These are phyloP conservation scores for Chaetura pelagica DNA, from an alignment of 2,113 vertebrate species.

Conservation along the genomic window DNA sequence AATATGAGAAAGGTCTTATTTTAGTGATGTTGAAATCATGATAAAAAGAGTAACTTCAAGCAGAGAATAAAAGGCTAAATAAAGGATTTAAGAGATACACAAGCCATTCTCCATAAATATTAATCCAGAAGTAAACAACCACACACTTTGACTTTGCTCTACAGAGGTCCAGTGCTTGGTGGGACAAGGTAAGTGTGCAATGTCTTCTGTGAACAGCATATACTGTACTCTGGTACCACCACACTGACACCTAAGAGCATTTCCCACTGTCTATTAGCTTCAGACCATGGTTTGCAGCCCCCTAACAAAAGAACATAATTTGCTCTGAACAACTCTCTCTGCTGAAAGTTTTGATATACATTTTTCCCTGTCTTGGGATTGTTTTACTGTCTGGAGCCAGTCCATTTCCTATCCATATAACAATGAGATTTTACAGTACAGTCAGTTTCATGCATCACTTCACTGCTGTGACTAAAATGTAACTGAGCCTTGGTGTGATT, in stretches of 20 bases:
- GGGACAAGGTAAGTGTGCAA: background rate
- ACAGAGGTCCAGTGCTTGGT: background rate
- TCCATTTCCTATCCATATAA: background rate
- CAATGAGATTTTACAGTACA: slow-evolving; percentile 46
- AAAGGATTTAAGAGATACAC: slow-evolving; percentile 37
- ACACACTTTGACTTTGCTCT: background rate
- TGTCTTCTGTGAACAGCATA: background rate
- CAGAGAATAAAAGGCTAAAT: slow-evolving; percentile 47
- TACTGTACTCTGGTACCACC: background rate
- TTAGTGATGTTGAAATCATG: slow-evolving; percentile 1
- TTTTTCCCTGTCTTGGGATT: background rate
- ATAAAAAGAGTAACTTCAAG: slow-evolving; percentile 54
- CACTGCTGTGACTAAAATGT: slow-evolving; percentile 47
- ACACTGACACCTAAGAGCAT: background rate
- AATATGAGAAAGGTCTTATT: background rate
- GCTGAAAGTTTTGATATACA: background rate
- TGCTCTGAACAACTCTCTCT: background rate
- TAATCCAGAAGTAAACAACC: slow-evolving; percentile 21
- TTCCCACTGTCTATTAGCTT: background rate
- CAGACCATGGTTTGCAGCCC: background rate
- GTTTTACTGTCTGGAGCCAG: slow-evolving; percentile 7
- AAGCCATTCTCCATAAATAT: slow-evolving; percentile 20
- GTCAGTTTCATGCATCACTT: slow-evolving; percentile 50
- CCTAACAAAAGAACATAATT: background rate
- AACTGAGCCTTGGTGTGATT: background rate